Percentiles rank a stretch among this genome's conserved stretches.
These are phyloP conservation scores for Cenopis cana DNA, from an alignment of 2,888 invertebrate genomes.

Conservation along the genomic window DNA sequence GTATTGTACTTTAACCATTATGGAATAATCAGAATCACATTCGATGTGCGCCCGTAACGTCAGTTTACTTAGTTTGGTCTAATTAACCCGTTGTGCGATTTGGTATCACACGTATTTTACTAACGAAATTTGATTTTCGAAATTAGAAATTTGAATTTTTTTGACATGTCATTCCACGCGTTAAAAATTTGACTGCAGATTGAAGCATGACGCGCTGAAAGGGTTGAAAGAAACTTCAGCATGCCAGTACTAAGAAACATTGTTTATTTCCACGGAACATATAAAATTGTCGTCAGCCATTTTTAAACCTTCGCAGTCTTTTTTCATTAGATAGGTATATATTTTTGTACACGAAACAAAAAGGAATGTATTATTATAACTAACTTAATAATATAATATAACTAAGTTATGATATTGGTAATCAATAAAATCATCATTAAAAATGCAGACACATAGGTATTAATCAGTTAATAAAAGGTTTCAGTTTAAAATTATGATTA, in stretches of 20 bases:
- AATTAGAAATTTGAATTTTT: too few relatives aligned
- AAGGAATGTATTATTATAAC: conserved; percentile 15
- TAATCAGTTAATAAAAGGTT: not conserved
- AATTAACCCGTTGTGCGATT: too few relatives aligned
- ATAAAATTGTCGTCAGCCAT: conserved; percentile 48
- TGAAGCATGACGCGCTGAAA: not conserved
- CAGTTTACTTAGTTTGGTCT: too few relatives aligned
- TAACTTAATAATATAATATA: not conserved
- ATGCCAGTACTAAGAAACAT: conserved; percentile 42
- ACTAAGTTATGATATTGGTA: not conserved
- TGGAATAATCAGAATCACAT: too few relatives aligned
- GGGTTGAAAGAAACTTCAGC: conserved; percentile 19
- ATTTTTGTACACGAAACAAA: conserved; percentile 3
- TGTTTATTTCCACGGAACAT: conserved; percentile 45
- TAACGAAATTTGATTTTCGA: too few relatives aligned
- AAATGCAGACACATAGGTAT: not conserved
- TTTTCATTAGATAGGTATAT: conserved; percentile 51
- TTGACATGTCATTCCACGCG: too few relatives aligned
- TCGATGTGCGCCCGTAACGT: too few relatives aligned
- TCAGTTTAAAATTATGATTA: not conserved
- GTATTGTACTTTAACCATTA: too few relatives aligned
- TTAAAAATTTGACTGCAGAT: too few relatives aligned
- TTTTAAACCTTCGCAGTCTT: conserved; percentile 68
- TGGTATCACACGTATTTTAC: too few relatives aligned
- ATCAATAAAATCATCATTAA: too few relatives aligned